Conservation (phyloP, 2,888 invertebrate species). For the Homarus gammarus region DNA sequence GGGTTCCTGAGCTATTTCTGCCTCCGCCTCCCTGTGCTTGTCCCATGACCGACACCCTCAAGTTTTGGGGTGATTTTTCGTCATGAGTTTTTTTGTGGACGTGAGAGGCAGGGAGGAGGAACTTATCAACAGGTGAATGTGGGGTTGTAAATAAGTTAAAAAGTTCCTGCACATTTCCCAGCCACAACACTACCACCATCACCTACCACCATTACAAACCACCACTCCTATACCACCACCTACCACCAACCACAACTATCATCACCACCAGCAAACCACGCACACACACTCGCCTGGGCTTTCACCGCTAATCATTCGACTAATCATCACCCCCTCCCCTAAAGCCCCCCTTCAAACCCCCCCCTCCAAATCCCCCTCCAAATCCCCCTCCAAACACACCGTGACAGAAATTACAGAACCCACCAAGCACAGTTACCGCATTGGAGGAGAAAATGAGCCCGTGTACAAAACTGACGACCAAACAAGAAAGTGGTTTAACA, state of each 20-base stretch:
- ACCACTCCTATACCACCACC: neutral
- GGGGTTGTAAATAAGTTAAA: neutral
- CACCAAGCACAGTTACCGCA: constrained; percentile 13
- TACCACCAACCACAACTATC: neutral
- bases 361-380: neutral
- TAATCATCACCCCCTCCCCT: neutral
- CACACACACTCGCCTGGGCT: neutral
- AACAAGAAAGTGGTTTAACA: constrained; percentile 61
- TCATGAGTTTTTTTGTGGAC: neutral
- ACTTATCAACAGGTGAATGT: neutral
- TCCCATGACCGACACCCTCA: neutral
- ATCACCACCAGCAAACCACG: neutral
- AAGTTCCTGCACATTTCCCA: neutral
- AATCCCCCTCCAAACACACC: constrained; percentile 2
- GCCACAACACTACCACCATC: neutral
- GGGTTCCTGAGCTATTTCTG: neutral
- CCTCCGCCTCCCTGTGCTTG: neutral
- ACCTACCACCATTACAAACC: constrained; percentile 12
- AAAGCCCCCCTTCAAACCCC: neutral
- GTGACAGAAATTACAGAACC: constrained; percentile 3
- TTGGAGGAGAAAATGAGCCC: constrained; percentile 26
- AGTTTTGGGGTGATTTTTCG: neutral
- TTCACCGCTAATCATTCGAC: neutral
- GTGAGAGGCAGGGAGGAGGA: neutral
- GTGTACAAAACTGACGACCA: constrained; percentile 45